Conservation (phyloP, 2,113 vertebrate species). For the Tetraodon nigroviridis region DNA sequence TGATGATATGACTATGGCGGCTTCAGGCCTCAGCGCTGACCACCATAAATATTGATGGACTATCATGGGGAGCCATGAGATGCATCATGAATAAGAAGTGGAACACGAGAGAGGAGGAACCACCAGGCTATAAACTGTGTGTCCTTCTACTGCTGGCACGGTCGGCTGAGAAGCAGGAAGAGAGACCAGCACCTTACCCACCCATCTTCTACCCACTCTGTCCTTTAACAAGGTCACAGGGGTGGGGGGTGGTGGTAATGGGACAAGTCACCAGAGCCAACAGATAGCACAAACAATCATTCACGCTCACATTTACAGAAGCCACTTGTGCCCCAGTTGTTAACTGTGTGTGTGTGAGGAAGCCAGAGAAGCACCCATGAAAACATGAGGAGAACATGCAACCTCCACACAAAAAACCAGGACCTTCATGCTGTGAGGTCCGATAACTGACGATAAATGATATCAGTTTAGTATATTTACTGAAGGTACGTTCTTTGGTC, state of each 20-base stretch:
- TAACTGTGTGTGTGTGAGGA: too few species aligned
- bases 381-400: too few species aligned
- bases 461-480: too few species aligned
- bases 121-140: conserved; percentile 1
- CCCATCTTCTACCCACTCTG: not conserved
- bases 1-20: conserved; percentile 4
- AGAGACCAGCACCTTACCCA: not conserved
- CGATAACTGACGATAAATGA: not conserved
- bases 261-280: not conserved
- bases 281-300: not conserved
- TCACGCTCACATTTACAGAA: not conserved
- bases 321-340: too few species aligned
- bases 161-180: conserved; percentile 7
- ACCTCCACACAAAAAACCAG: too few species aligned
- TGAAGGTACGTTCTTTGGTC: too few species aligned
- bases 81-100: conserved; percentile 18
- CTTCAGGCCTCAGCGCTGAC: conserved; percentile 17
- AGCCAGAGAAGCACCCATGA: too few species aligned
- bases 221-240: too few species aligned
- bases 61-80: conserved; percentile 35
- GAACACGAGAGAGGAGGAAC: conserved; percentile 9
- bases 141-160: conserved; percentile 15
- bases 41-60: conserved; percentile 50
- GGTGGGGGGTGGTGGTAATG: too few species aligned
- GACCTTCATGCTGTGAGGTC: too few species aligned